A percentile compares a stretch with the other conserved stretches of the same genome.
These are phyloP conservation scores for Arrhamphus sclerolepis DNA, from an alignment of 2,797 vertebrate genomes.

Conservation along the genomic window DNA sequence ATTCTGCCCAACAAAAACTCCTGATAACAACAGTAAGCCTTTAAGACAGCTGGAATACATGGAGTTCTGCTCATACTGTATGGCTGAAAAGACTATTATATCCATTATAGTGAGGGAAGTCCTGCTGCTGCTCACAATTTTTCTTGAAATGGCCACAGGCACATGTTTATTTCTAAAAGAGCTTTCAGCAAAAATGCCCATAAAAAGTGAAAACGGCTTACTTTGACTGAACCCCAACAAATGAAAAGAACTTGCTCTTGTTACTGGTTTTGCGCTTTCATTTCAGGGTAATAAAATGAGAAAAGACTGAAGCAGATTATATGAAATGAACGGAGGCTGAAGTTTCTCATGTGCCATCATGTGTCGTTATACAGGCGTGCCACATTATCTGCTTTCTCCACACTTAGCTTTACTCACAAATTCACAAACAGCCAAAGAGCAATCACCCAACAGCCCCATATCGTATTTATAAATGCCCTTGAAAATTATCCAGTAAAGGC, in stretches of 20 bases:
- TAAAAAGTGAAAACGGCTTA: too few species aligned
- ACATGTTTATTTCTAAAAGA: too few species aligned
- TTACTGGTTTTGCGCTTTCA: too few species aligned
- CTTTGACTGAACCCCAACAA: too few species aligned
- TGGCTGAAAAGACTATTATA: background rate
- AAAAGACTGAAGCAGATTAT: too few species aligned
- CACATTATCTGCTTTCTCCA: background rate
- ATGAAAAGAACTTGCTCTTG: too few species aligned
- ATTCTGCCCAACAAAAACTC: constrained; percentile 10
- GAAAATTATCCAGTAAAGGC: constrained; percentile 71
- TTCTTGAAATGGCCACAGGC: too few species aligned
- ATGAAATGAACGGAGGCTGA: too few species aligned
- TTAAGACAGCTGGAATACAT: background rate
- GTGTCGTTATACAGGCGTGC: background rate
- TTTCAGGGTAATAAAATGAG: too few species aligned
- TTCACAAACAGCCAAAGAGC: constrained; percentile 36
- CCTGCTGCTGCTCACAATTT: too few species aligned
- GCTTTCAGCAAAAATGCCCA: too few species aligned
- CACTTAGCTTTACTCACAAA: constrained; percentile 12
- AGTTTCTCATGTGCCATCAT: too few species aligned
- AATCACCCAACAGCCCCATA: constrained; percentile 27
- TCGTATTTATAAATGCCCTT: constrained; percentile 72
- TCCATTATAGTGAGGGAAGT: background rate
- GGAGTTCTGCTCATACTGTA: background rate
- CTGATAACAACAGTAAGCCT: constrained; percentile 4